phyloP scores from a whole-genome alignment of 1,140 invertebrate genomes.

The Luehdorfia chinensis region DNA sequence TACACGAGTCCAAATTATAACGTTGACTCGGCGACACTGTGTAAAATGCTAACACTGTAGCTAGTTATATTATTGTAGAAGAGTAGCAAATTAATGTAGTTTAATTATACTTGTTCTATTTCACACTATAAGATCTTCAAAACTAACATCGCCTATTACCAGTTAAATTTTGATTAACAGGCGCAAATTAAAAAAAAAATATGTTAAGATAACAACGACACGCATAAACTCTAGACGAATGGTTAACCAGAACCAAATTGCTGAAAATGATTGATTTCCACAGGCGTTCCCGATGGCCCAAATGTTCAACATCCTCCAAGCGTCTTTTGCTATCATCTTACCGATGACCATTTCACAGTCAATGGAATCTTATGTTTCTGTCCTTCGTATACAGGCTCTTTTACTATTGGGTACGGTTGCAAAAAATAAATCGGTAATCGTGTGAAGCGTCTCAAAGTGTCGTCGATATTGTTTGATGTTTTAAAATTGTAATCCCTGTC shows the following conservation, averaged over 20 bases:
- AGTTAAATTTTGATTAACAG: no score
- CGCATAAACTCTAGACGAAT: no score
- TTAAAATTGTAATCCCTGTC: conserved; percentile 9
- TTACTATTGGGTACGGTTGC: conserved; percentile 61
- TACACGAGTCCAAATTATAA: conserved; percentile 47
- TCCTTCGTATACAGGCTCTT: conserved; percentile 51
- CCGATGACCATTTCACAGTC: conserved; percentile 81
- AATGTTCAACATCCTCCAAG: conserved; percentile 71
- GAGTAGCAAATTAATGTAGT: neutral
- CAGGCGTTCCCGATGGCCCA: conserved; percentile 73
- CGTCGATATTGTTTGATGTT: conserved; percentile 21
- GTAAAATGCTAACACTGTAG: no score
- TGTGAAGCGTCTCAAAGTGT: conserved; percentile 32
- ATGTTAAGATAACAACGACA: no score
- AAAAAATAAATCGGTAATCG: conserved; percentile 28
- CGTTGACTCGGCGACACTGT: conserved; percentile 44
- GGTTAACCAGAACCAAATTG: no score
- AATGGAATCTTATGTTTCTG: conserved; percentile 54
- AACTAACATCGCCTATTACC: no score
- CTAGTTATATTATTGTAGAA: conserved; percentile 10
- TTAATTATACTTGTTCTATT: neutral
- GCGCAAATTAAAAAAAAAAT: no score
- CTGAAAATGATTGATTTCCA: conserved; percentile 49
- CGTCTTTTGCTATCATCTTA: conserved; percentile 80
- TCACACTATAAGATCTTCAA: neutral